Percentiles rank a stretch among this genome's conserved stretches.
Evolutionary conservation across 1,140 invertebrate genomes (phyloP).

Genomic region (Drosophila trapezifrons): DNA sequence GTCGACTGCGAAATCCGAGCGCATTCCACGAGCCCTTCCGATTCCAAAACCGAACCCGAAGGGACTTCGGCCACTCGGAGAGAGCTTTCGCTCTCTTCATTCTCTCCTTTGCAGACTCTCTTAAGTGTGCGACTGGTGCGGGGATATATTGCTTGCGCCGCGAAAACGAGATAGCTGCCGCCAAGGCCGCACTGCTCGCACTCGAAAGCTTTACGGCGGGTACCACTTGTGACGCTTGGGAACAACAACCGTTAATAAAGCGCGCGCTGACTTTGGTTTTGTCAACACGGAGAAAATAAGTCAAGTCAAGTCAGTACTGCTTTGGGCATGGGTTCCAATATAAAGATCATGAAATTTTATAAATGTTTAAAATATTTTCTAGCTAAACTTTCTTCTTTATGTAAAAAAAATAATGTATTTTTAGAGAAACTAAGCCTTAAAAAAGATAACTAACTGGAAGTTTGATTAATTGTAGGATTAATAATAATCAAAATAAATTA

Average conservation of each 20-base stretch:
- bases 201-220: slow-evolving; percentile 48
- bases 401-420: too few relatives aligned
- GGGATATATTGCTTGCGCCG: slow-evolving; percentile 73
- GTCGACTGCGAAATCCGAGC: slow-evolving; percentile 29
- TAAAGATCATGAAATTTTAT: not conserved
- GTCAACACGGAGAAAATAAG: slow-evolving; percentile 10
- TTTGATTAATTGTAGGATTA: too few relatives aligned
- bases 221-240: slow-evolving; percentile 70
- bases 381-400: too few relatives aligned
- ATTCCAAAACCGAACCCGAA: slow-evolving; percentile 4
- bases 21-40: not conserved
- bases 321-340: not conserved
- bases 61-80: slow-evolving; percentile 1
- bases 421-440: not conserved
- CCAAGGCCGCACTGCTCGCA: slow-evolving; percentile 45
- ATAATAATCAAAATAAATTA: too few relatives aligned
- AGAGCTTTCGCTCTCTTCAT: slow-evolving; percentile 51
- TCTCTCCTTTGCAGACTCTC: slow-evolving; percentile 53
- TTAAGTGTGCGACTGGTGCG: slow-evolving; percentile 37
- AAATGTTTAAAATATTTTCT: too few relatives aligned
- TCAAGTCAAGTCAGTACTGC: not conserved
- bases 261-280: slow-evolving; percentile 42
- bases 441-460: not conserved
- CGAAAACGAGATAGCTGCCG: slow-evolving; percentile 35
- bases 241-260: slow-evolving; percentile 60